Percentiles rank a stretch among this genome's conserved stretches.
Evolutionary conservation across 2,797 vertebrate genomes (phyloP).

Genomic region (Thamnophis elegans): DNA sequence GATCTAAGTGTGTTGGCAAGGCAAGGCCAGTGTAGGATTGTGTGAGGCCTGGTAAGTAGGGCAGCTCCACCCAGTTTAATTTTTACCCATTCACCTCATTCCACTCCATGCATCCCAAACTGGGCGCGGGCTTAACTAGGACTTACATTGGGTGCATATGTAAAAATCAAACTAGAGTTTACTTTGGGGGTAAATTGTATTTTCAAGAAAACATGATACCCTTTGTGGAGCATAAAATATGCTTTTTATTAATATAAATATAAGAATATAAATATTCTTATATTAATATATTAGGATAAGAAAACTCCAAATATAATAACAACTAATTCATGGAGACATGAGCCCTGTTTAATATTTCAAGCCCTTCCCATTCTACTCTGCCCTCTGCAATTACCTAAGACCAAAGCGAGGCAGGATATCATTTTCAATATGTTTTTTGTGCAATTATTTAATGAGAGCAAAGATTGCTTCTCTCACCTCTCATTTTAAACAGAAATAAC

Average conservation of each 20-base stretch:
- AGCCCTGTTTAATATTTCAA: slow-evolving; percentile 1
- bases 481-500: background rate
- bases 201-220: background rate
- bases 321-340: slow-evolving; percentile 11
- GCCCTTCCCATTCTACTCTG: background rate
- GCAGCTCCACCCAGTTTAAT: too few relatives aligned
- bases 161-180: too few relatives aligned
- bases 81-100: too few relatives aligned
- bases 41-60: too few relatives aligned
- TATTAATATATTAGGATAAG: background rate
- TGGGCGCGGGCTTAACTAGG: too few relatives aligned
- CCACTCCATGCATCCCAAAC: too few relatives aligned
- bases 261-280: too few relatives aligned
- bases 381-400: background rate
- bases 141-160: too few relatives aligned
- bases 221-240: background rate
- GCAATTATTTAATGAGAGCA: slow-evolving; percentile 9
- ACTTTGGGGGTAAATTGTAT: too few relatives aligned
- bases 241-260: background rate
- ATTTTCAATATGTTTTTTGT: slow-evolving; percentile 29
- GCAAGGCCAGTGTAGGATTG: too few relatives aligned
- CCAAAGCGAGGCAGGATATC: slow-evolving; percentile 29
- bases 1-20: too few relatives aligned
- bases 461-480: background rate
- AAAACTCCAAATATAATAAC: slow-evolving; percentile 8